These are phyloP conservation scores for Nezara viridula DNA, from an alignment of 2,888 invertebrate genomes.

Conservation along the genomic window DNA sequence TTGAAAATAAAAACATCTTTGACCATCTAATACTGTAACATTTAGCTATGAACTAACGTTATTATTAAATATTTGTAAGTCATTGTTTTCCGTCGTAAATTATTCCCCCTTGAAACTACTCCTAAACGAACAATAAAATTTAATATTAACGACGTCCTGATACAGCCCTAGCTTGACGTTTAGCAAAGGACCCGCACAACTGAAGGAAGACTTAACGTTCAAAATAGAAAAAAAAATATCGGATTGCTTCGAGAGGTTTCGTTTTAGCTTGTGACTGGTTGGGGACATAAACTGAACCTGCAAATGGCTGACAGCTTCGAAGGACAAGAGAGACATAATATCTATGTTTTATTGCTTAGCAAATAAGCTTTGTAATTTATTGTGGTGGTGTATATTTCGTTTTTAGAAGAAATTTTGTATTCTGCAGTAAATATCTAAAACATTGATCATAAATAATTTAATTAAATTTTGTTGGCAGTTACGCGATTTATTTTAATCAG, in stretches of 20 bases:
- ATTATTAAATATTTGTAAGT: not conserved
- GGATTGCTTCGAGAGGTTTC: not conserved
- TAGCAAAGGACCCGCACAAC: not conserved
- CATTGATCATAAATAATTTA: too few relatives aligned
- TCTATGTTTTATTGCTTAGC: not conserved
- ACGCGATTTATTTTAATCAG: too few relatives aligned
- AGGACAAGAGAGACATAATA: not conserved
- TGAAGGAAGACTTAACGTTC: not conserved
- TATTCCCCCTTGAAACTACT: not conserved
- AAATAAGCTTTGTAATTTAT: not conserved
- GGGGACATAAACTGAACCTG: not conserved
- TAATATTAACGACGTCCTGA: not conserved
- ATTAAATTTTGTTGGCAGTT: too few relatives aligned
- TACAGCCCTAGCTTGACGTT: not conserved
- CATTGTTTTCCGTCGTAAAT: not conserved
- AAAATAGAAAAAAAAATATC: not conserved
- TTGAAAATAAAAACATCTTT: too few relatives aligned
- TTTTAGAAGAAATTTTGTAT: not conserved
- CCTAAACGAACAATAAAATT: not conserved
- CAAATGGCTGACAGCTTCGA: not conserved
- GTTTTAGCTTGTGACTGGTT: not conserved
- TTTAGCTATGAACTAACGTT: not conserved
- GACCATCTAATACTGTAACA: not conserved
- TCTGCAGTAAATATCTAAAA: too few relatives aligned
- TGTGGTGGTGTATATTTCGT: not conserved